Percentiles rank a stretch among this genome's conserved stretches.
These are phyloP conservation scores for Sanderia malayensis DNA, from an alignment of 30 jellyfish, hydroid and myxozoan species.

Conservation along the genomic window DNA sequence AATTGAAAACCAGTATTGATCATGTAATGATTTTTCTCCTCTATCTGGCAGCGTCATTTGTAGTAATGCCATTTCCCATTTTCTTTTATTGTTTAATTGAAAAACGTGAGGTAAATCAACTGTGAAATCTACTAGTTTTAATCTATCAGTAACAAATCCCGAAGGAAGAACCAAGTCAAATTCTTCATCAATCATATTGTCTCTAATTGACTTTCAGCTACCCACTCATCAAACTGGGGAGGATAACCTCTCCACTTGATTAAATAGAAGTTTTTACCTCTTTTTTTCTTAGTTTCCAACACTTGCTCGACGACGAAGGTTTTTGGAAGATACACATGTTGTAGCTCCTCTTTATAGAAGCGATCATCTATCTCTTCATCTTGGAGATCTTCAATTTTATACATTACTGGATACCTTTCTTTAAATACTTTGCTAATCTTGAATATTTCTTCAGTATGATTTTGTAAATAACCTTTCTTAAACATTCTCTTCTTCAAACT, in stretches of 20 bases:
- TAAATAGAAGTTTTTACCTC: conserved; percentile 31
- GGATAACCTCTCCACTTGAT: conserved; percentile 36
- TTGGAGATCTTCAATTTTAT: conserved; percentile 27
- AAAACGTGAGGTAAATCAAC: conserved; percentile 8
- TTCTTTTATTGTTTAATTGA: conserved; percentile 1
- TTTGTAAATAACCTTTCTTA: conserved; percentile 37
- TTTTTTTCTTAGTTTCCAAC: neutral
- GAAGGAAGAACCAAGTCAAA: conserved; percentile 37
- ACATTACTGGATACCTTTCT: conserved; percentile 5
- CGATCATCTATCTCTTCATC: conserved; percentile 30
- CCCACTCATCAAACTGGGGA: conserved; percentile 35
- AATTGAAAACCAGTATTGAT: conserved; percentile 26
- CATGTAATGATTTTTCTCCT: conserved; percentile 6
- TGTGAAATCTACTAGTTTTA: neutral
- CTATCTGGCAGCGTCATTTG: conserved; percentile 14
- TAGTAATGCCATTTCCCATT: conserved; percentile 39
- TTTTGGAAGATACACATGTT: conserved; percentile 20
- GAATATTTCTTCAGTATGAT: conserved; percentile 49
- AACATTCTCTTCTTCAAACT: conserved; percentile 33
- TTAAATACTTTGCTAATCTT: conserved; percentile 1
- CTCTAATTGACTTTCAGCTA: conserved; percentile 13
- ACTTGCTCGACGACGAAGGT: conserved; percentile 30
- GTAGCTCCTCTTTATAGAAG: conserved; percentile 51
- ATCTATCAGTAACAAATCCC: conserved; percentile 3
- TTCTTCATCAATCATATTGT: conserved; percentile 27